Conservation (phyloP, 2,113 vertebrate genomes). For the Aptenodytes forsteri region DNA sequence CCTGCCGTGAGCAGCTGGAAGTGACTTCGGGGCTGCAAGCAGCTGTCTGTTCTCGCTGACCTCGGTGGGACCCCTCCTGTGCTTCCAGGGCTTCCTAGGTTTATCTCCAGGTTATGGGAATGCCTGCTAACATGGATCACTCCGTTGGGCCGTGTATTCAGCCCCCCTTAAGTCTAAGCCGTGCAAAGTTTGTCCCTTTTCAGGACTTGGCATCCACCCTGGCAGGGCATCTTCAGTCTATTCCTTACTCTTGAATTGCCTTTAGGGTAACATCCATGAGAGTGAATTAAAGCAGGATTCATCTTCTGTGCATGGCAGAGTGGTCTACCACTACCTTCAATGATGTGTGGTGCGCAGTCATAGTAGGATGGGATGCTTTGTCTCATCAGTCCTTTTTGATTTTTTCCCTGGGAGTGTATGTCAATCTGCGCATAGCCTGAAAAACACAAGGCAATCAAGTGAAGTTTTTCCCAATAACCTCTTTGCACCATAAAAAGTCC, state of each 20-base stretch:
- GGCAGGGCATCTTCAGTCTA: neutral
- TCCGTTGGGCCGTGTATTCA: neutral
- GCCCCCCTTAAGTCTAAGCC: neutral
- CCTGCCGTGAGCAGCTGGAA: neutral
- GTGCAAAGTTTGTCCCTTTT: neutral
- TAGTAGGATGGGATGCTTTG: neutral
- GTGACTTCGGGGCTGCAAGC: neutral
- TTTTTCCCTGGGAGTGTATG: neutral
- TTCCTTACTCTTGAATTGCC: neutral
- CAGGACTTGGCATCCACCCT: neutral
- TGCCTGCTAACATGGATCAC: neutral
- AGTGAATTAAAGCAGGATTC: neutral
- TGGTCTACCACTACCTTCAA: neutral
- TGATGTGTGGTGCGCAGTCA: neutral
- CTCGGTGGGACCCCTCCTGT: neutral
- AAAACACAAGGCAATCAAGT: neutral
- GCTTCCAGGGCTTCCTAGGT: neutral
- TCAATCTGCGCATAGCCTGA: neutral
- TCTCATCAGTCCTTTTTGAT: fast-evolving
- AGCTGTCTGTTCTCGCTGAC: neutral
- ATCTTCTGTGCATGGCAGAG: neutral
- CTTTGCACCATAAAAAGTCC: neutral
- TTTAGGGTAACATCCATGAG: neutral
- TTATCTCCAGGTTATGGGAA: neutral
- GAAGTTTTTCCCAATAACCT: neutral